Base-by-base conservation (phyloP, 2,888 invertebrate species). In the Epinotia ramella region DNA sequence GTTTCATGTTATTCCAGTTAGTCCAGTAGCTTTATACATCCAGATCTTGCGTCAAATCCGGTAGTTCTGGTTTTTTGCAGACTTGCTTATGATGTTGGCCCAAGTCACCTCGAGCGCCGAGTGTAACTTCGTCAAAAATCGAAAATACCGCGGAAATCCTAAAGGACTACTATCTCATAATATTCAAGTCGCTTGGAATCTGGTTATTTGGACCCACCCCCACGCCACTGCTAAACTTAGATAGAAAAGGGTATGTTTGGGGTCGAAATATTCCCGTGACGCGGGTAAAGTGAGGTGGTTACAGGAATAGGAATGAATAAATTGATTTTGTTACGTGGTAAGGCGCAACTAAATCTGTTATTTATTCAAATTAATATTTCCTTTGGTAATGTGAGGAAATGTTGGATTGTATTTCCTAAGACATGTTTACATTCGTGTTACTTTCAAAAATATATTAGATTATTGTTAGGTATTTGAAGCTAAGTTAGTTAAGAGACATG, bases 221-320 rank as follows among this genome's bases (percentile, higher is more conserved):
- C 20, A 20, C 49, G 16, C 16, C 16, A 49, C n/a, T 53, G n/a
- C 16, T 53, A 7, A 53, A 53, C 13, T 7, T n/a, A 53, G 53
- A n/a, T 53, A 53, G 4, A 53, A n/a, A n/a, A n/a, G n/a, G 49
- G 49, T 4, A 53, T 13, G n/a, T 53, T 49, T 49, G 16, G 49
- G n/a, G 53, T n/a, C 53, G 53, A 53, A n/a, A 53, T 53, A 53
- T 53, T 53, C n/a, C 53, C n/a, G 53, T 53, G n/a, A 53, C n/a
- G 6, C 53, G n/a, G n/a, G 16, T 53, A 53, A 53, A 53, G 6
- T n/a, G 53, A 13, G 53, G 13, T n/a, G 53, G n/a, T 49, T 16
- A 49, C 16, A n/a, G 7, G 6, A 53, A n/a, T n/a, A 53, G 53
- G 53, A 53, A 53, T 53, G 2, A 53, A 53, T n/a, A 53, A 53